Percentiles rank a stretch among this genome's conserved stretches.
These are phyloP conservation scores for Botia kubotai DNA, from an alignment of 2,797 vertebrate genomes.

Conservation along the genomic window DNA sequence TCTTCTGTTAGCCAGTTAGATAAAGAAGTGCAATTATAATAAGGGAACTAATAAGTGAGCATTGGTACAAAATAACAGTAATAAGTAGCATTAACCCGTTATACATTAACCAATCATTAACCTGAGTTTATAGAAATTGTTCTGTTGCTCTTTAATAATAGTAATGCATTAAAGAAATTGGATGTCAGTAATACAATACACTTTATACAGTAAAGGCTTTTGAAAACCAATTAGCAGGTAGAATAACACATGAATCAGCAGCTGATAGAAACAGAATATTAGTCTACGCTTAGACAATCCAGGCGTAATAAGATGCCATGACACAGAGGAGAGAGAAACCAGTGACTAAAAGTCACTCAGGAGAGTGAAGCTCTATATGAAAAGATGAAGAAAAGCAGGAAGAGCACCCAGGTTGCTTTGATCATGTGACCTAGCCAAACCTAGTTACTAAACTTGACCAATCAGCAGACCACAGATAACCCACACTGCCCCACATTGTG, in stretches of 20 bases:
- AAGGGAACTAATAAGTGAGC: too few species aligned
- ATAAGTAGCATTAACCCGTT: too few species aligned
- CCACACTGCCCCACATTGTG: slow-evolving; percentile 1
- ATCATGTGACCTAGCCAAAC: background rate
- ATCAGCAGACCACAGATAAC: slow-evolving; percentile 10
- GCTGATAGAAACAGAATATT: too few species aligned
- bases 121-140: too few species aligned
- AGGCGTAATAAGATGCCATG: background rate
- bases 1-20: background rate
- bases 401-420: background rate
- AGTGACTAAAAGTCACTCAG: background rate
- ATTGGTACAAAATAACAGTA: background rate
- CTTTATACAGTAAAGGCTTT: too few species aligned
- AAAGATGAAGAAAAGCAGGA: background rate
- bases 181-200: too few species aligned
- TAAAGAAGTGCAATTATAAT: background rate
- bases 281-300: background rate
- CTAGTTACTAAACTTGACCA: slow-evolving; percentile 13
- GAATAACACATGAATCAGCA: too few species aligned
- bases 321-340: background rate
- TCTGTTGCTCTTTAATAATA: too few species aligned
- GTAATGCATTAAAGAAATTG: too few species aligned
- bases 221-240: too few species aligned
- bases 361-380: background rate
- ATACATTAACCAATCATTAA: too few species aligned